Evolutionary conservation across 2,888 invertebrate species (phyloP), one percentile per base, ranked within the genome.

Genomic region (Cacoxenus indagator): DNA sequence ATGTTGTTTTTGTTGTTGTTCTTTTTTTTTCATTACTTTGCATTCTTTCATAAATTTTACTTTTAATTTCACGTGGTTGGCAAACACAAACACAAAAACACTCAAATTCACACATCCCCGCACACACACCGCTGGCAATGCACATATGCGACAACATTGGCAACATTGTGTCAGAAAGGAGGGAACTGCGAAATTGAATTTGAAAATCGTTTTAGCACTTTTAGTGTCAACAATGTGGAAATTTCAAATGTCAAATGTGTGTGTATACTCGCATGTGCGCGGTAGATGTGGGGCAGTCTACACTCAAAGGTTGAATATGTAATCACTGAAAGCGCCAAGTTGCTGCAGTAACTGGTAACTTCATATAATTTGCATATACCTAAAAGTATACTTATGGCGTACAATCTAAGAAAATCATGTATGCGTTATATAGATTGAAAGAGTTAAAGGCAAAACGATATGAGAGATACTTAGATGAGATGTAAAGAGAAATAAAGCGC

Each of bases 191-290:
- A 59, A 27, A 31, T 6, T 59, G 55, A 43, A 45, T 55, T 48
- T 59, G 67, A 31, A 65, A 76, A 71, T 55, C 69, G 71, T 64
- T 71, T 71, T 72, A 74, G 72, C 74, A 78, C 76, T 78, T 76
- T 67, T 75, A 70, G 68, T 76, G 75, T 72, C 73, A 78, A 68
- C 78, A 73, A 73, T 71, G 76, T 76, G 75, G 73, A 79, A 75
- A 76, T 75, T 68, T 72, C 45, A 62, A 45, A n/a, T 43, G 61
- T 19, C 43, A 62, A 45, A 62, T 43, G 17, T 27, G n/a, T n/a
- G n/a, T n/a, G n/a, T 57, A n/a, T 11, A 8, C 2, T 4, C 5
- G 5, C 37, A 37, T 11, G 1, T 37, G 37, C n/a, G 37, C 37
- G 14, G 5, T 2, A 37, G 37, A 37, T n/a, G n/a, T n/a, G n/a